Base-by-base conservation (phyloP, 1,140 invertebrate species). In the Contarinia nasturtii region DNA sequence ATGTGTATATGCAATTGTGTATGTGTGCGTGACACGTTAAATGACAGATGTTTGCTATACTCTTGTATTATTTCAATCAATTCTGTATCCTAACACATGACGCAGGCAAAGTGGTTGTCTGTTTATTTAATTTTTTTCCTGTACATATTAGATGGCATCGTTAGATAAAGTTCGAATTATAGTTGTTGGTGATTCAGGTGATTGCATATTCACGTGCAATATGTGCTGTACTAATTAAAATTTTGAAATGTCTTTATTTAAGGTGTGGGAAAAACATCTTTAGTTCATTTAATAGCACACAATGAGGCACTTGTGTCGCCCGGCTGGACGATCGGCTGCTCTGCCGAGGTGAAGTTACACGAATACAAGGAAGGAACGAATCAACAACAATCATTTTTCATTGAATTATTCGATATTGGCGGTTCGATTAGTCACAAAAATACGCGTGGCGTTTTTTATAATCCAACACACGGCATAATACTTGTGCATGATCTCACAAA, bases 401-500 rank as follows among this genome's bases (percentile, higher is more conserved):
- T 97, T 37, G 93, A 97, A 69, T 69, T 97, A 19, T 97, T 91
- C 82, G 94, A 98, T 63, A 76, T 97, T 49, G 94, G 93, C 15
- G 93, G 93, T 14, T 93, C 88, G 52, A 79, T 83, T 54, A 86
- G 76, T 57, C 93, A 97, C 63, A 76, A 82, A 59, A 93, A 93
- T 64, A 84, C 88, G 14, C 72, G 93, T 59, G 75, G 79, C 51
- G 86, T 96, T 14, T 97, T 97, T 67, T 96, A 96, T 61, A 80
- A 83, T 59, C 79, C 84, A 33, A 83, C 86, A 50, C 85, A 97
- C 73, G 94, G 93, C 50, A 86, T 94, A 44, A 88, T 95, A 55
- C 68, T 97, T 42, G 90, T 96, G 11, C 91, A 97, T 69, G 94
- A 98, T 69, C 72, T 96, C 53, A 92, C 87, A 19, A 98, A 97